phyloP scores from a whole-genome alignment of 2,113 vertebrate species.

The Alaudala cheleensis region DNA sequence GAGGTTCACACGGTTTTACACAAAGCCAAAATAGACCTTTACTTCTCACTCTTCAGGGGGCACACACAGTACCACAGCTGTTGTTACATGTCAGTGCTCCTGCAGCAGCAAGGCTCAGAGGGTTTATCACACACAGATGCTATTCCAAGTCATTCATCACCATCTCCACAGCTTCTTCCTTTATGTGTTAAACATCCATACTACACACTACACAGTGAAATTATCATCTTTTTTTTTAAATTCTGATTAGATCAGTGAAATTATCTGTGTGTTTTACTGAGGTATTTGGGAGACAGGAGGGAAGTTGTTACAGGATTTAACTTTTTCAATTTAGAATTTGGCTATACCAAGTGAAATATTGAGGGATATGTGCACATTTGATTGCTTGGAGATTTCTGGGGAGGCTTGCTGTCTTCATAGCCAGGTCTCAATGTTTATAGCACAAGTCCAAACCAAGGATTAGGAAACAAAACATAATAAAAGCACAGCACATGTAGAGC shows the following conservation, averaged over 20 bases:
- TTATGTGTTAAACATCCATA: background rate
- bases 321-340: background rate
- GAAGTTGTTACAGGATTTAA: background rate
- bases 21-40: background rate
- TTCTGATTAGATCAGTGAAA: background rate
- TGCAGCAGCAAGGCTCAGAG: background rate
- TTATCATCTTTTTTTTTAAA: background rate
- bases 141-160: background rate
- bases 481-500: background rate
- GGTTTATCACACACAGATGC: background rate
- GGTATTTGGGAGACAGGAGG: background rate
- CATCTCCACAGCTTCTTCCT: background rate
- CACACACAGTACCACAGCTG: background rate
- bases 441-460: background rate
- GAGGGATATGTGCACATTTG: background rate
- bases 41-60: background rate
- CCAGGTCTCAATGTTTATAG: background rate
- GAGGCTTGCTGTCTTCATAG: background rate
- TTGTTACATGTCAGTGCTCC: background rate
- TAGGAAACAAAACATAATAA: background rate
- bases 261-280: background rate
- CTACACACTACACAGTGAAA: background rate
- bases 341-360: background rate
- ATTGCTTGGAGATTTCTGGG: background rate
- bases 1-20: background rate